A percentile compares a stretch with the other conserved stretches of the same genome.
Conservation (phyloP, 2,113 vertebrate species). For the Nothocercus julius region DNA sequence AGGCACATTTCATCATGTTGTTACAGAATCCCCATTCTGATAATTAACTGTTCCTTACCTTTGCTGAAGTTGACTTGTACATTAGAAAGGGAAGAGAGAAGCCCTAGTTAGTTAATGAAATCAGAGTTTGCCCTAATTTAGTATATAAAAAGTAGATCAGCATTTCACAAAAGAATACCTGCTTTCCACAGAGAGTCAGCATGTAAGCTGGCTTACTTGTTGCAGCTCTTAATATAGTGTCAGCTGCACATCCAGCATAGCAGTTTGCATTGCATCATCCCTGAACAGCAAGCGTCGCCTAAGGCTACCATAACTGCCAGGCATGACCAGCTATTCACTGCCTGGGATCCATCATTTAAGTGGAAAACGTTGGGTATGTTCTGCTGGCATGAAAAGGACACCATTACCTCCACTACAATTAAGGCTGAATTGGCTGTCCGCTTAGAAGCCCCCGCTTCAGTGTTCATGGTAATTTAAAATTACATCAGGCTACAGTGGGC, state of each 20-base stretch:
- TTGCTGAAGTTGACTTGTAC: neutral
- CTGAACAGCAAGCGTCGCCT: neutral
- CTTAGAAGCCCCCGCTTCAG: neutral
- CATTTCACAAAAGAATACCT: neutral
- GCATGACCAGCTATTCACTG: neutral
- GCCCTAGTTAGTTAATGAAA: neutral
- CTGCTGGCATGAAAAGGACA: neutral
- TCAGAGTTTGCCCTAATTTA: neutral
- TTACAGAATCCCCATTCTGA: neutral
- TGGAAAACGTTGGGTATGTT: neutral
- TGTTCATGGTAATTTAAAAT: neutral
- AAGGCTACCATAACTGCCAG: neutral
- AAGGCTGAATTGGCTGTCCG: neutral
- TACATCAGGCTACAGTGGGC: neutral
- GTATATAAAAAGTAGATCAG: neutral
- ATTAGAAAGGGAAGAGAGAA: neutral
- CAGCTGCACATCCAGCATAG: neutral
- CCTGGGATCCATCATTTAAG: neutral
- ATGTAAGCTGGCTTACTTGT: neutral
- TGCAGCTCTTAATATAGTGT: neutral
- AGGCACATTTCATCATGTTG: neutral
- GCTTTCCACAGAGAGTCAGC: neutral
- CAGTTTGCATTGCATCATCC: neutral
- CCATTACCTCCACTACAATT: neutral
- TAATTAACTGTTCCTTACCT: neutral